phyloP scores from a whole-genome alignment of 2,113 vertebrate species.

The Saiga tatarica region DNA sequence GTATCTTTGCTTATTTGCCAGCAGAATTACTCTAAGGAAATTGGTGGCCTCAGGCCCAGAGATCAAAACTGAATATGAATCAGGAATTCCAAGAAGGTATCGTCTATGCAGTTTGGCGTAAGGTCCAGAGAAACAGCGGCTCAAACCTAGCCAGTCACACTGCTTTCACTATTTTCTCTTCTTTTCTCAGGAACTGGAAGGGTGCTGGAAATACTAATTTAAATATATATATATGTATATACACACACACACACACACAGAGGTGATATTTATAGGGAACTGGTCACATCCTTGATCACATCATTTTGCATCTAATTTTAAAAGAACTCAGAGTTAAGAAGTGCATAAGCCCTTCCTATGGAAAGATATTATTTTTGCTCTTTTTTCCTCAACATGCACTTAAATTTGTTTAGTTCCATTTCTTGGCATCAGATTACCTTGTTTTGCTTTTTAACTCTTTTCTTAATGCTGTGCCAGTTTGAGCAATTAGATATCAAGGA shows the following conservation, averaged over 20 bases:
- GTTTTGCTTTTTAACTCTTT: slow-evolving; percentile 8
- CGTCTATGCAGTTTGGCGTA: background rate
- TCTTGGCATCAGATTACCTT: background rate
- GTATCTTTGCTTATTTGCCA: background rate
- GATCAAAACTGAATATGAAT: background rate
- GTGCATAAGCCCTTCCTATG: background rate
- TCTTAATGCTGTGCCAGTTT: background rate
- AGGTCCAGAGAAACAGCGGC: background rate
- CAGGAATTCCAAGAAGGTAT: background rate
- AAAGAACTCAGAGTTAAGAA: slow-evolving; percentile 11
- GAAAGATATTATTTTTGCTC: background rate
- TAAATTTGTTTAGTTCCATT: background rate
- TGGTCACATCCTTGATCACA: background rate
- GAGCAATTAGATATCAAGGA: background rate
- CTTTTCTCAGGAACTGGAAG: background rate
- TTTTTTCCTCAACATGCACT: background rate
- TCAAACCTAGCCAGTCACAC: background rate
- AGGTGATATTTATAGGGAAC: background rate
- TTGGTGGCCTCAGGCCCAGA: background rate
- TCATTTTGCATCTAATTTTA: background rate
- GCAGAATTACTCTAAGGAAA: background rate
- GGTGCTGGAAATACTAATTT: background rate
- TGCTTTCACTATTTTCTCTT: background rate
- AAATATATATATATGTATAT: no score
- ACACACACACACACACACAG: accelerated